These are phyloP conservation scores for Thunnus maccoyii DNA, from an alignment of 2,113 vertebrate genomes.

Conservation along the genomic window DNA sequence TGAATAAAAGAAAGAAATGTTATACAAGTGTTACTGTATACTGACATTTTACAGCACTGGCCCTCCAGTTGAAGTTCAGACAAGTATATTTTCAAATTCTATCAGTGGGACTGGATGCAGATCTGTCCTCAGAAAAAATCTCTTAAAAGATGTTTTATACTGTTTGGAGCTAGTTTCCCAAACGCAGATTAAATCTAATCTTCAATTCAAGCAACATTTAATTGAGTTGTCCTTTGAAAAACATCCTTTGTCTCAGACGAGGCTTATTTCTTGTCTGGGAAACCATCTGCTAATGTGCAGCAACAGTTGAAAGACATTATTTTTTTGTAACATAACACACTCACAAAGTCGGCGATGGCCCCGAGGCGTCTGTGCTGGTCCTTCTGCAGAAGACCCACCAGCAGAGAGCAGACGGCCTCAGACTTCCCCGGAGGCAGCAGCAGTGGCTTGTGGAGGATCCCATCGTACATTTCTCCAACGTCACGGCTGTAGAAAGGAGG, in stretches of 20 bases:
- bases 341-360: conserved; percentile 95
- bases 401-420: conserved; percentile 90
- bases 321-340: conserved; percentile 63
- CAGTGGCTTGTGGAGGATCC: conserved; percentile 93
- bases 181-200: not conserved
- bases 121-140: not conserved
- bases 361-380: conserved; percentile 93
- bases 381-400: conserved; percentile 94
- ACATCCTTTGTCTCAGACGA: not conserved
- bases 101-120: not conserved
- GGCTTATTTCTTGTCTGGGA: conserved; percentile 29
- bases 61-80: not conserved
- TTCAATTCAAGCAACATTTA: not conserved
- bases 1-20: conserved; percentile 36
- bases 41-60: not conserved
- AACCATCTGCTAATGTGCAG: not conserved
- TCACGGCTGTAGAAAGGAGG: conserved; percentile 97
- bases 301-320: not conserved
- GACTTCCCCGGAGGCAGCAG: conserved; percentile 92
- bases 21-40: not conserved
- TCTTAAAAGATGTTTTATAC: not conserved
- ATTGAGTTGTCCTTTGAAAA: conserved; percentile 1
- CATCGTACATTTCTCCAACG: conserved; percentile 96
- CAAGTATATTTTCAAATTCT: not conserved
- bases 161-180: not conserved